phyloP scores from a whole-genome alignment of 1,140 invertebrate genomes.

The Brachionus rotundiformis region DNA sequence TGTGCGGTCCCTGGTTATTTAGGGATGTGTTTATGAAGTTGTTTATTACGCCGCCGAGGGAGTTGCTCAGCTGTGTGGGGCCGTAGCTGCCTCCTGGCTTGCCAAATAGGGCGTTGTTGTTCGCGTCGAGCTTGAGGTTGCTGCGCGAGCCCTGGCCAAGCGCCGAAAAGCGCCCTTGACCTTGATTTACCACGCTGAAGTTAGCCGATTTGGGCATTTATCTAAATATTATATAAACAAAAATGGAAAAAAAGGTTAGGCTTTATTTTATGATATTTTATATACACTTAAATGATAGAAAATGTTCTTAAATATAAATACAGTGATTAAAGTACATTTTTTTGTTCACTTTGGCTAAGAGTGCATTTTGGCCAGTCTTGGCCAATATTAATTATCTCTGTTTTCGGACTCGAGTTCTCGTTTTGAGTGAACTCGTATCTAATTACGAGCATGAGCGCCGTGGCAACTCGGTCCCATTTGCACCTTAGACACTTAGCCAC shows the following conservation, averaged over 20 bases:
- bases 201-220: slow-evolving; percentile 33
- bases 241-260: not conserved
- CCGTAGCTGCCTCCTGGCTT: too few species aligned
- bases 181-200: slow-evolving; percentile 5
- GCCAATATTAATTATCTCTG: slow-evolving; percentile 37
- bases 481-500: not conserved
- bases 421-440: not conserved
- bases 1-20: not conserved
- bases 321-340: slow-evolving; percentile 41
- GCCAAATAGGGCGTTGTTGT: not conserved
- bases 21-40: not conserved
- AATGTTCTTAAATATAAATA: slow-evolving; percentile 29
- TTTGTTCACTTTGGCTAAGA: slow-evolving; percentile 12
- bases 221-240: not conserved
- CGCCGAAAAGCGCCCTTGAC: not conserved
- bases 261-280: not conserved
- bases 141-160: not conserved
- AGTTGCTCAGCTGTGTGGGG: not conserved
- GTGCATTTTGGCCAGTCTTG: not conserved
- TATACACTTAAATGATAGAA: not conserved
- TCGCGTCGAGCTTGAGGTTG: not conserved
- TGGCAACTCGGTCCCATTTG: too few species aligned
- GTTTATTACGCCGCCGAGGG: slow-evolving; percentile 19
- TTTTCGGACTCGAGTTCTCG: slow-evolving; percentile 46
- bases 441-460: not conserved